Evolutionary conservation across 2,888 invertebrate species (phyloP).

Genomic region (Selenia dentaria): DNA sequence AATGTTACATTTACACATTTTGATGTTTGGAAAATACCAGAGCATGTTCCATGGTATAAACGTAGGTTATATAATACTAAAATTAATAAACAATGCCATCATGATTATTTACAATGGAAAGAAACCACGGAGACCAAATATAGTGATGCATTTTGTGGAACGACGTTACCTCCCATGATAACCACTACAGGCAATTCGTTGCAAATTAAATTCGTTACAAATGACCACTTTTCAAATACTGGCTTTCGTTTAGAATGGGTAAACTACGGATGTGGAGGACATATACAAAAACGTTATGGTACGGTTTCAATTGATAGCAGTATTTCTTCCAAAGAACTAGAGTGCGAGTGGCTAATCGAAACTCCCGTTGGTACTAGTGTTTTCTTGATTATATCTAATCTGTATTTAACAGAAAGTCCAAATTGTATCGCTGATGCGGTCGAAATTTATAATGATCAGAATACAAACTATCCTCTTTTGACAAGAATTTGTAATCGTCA

Average conservation of each 20-base stretch:
- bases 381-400: conserved; percentile 85
- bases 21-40: conserved; percentile 47
- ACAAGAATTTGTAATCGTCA: conserved; percentile 85
- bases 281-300: conserved; percentile 82
- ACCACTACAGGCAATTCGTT: conserved; percentile 84
- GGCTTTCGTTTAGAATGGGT: conserved; percentile 95
- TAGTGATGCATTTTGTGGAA: conserved; percentile 75
- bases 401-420: conserved; percentile 84
- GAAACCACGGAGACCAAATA: conserved; percentile 62
- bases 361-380: conserved; percentile 87
- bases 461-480: conserved; percentile 82
- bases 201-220: conserved; percentile 87
- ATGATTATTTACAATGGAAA: conserved; percentile 85
- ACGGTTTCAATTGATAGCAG: conserved; percentile 87
- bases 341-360: conserved; percentile 92
- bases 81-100: conserved; percentile 66
- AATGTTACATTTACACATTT: conserved; percentile 94
- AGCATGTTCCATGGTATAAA: not conserved
- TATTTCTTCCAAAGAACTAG: conserved; percentile 79
- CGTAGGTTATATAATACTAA: not conserved
- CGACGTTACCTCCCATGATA: conserved; percentile 75
- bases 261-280: conserved; percentile 90
- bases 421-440: conserved; percentile 87
- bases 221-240: conserved; percentile 72
- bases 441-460: conserved; percentile 87